Base-by-base conservation (phyloP, 2,888 invertebrate species). In the Pterostichus niger region DNA sequence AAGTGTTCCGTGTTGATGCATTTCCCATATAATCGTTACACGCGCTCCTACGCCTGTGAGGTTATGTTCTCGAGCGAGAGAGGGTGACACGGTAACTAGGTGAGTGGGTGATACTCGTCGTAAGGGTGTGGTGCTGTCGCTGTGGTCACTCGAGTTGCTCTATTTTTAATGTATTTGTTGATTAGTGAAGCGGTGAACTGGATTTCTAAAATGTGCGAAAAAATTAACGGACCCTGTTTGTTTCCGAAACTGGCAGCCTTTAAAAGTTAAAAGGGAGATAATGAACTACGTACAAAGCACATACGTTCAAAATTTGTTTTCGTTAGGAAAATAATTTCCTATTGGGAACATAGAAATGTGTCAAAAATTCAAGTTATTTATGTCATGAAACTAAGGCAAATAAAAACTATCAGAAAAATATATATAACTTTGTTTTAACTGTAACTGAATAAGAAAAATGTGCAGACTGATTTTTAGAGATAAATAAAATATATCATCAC, bases 131-230 rank as follows among this genome's bases (percentile, higher is more conserved):
- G n/a, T n/a, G n/a, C n/a, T n/a, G n/a, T n/a, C n/a, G n/a, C n/a
- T n/a, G 44, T 71, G 68, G 44, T n/a, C 68, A 68, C 24, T 17
- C 15, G 24, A 3, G 0, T 56, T 35, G 15, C 44, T 13, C 17
- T 71, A 71, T 71, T 71, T 71, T 71, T 71, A 44, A 71, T 44
- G 44, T 71, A 71, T 71, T 56, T 71, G 68, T 71, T 71, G 13
- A 71, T 71, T 56, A 56, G 13, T 9, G 24, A 71, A 71, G 9
- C 44, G 44, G 46, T 40, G 68, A 40, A 71, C 17, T 71, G 68
- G 24, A 17, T 56, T 17, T n/a, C 49, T 40, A 5, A 40, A 40
- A 40, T 40, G 40, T 40, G 40, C 9, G 40, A 40, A 40, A 40
- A 40, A 40, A 7, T 7, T 7, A 40, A 40, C 40, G 9, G 40